These are phyloP conservation scores for Epinephelus coioides DNA, from an alignment of 2,797 vertebrate genomes.

Conservation along the genomic window DNA sequence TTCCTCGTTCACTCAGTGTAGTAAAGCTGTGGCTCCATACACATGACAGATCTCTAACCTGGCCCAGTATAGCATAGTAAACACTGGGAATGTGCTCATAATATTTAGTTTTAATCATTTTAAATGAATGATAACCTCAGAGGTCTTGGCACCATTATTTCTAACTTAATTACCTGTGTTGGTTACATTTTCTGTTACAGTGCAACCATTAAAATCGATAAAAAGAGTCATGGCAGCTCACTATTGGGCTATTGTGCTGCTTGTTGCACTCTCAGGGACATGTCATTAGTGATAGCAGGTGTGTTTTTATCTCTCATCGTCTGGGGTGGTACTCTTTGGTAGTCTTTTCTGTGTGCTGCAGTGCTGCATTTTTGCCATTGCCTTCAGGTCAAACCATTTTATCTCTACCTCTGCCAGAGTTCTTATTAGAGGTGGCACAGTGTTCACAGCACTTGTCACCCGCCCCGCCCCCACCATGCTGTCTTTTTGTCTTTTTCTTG, in stretches of 20 bases:
- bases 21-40: too few species aligned
- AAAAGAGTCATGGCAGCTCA: background rate
- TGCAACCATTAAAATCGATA: background rate
- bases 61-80: background rate
- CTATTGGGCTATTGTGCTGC: background rate
- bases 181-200: background rate
- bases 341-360: background rate
- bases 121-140: background rate
- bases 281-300: background rate
- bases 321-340: background rate
- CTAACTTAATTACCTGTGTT: conserved; percentile 2
- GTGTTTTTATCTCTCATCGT: background rate
- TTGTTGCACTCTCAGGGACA: background rate
- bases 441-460: conserved; percentile 26
- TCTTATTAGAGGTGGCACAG: conserved; percentile 27
- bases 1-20: too few species aligned
- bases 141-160: conserved; percentile 2
- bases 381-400: conserved; percentile 23
- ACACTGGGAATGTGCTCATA: conserved; percentile 8
- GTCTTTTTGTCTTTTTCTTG: conserved; percentile 10
- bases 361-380: background rate
- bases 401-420: conserved; percentile 30
- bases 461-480: background rate
- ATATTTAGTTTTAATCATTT: background rate
- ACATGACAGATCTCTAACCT: too few species aligned